These are phyloP conservation scores for Ptilorrhoa leucosticta DNA, from an alignment of 2,113 vertebrate species.

Conservation along the genomic window DNA sequence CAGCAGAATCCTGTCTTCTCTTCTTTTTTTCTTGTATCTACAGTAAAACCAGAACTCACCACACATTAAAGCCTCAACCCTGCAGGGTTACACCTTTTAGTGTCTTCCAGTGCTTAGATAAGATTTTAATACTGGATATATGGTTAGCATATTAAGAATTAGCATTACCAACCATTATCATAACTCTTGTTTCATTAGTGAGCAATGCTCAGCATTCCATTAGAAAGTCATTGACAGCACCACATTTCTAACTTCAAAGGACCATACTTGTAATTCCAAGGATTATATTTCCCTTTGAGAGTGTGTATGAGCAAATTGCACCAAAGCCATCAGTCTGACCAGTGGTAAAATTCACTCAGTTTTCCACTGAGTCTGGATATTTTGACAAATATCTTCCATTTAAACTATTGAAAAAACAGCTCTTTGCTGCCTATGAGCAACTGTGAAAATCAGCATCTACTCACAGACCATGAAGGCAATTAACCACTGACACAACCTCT, in stretches of 20 bases:
- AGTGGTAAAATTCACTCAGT: not conserved
- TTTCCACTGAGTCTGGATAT: not conserved
- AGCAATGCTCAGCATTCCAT: not conserved
- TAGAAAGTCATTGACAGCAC: not conserved
- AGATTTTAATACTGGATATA: not conserved
- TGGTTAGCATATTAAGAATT: not conserved
- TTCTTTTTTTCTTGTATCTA: not conserved
- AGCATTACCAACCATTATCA: not conserved
- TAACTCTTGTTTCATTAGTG: not conserved
- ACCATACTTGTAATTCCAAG: not conserved
- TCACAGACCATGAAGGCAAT: not conserved
- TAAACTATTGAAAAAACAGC: not conserved
- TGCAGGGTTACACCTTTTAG: not conserved
- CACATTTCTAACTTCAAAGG: not conserved
- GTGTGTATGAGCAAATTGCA: not conserved
- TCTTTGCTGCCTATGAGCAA: not conserved
- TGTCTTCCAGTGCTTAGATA: not conserved
- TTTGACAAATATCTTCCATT: slow-evolving; percentile 10
- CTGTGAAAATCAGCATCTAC: not conserved
- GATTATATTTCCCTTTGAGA: not conserved
- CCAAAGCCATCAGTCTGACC: not conserved
- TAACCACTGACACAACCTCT: not conserved
- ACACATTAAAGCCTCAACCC: not conserved
- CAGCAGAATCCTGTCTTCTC: not conserved
- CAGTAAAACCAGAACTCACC: not conserved